Evolutionary conservation across 2,888 invertebrate genomes (phyloP), one percentile per base, ranked within the genome.

Genomic region (Podabrus alpinus): DNA sequence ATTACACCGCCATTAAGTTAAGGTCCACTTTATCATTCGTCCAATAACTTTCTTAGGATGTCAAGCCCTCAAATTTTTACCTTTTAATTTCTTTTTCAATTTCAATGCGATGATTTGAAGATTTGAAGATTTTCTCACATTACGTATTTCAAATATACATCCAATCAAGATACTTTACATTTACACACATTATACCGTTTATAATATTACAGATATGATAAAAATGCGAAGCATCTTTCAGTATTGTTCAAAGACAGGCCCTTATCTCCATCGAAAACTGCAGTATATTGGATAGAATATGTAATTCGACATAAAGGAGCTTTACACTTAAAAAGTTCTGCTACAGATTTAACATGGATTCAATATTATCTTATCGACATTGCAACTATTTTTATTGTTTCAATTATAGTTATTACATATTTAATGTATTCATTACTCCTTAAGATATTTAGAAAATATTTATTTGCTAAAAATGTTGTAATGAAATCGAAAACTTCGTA

Each of bases 281-380:
- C 91, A 0, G 85, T 91, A 0, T 92, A 91, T 85, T 92, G 92
- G 92, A 89, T 90, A 69, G 92, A 92, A 83, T 91, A 92, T 79
- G 90, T 92, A 0, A 84, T 91, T 10, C 88, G 91, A 59, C 90
- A 92, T 80, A 88, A 89, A 72, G 91, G 91, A 1, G 90, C 90
- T 0, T 79, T 83, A 1, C 90, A 90, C 74, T 77, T 91, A 24
- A 86, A 89, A 60, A 89, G 89, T 15, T 88, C 89, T 1, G 89
- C 89, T 0, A 84, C 89, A 2, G 89, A 90, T 71, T 83, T 90
- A 13, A 83, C 88, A 0, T 83, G 86, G 69, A 82, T 87, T 15
- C 89, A 90, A 87, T 73, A 76, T 15, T 25, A 17, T 29, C 45
- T 73, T 9, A 11, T 76, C 13, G 76, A 76, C 59, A 68, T 76